Evolutionary conservation across 2,888 invertebrate species (phyloP).

Genomic region (Luperina testacea): DNA sequence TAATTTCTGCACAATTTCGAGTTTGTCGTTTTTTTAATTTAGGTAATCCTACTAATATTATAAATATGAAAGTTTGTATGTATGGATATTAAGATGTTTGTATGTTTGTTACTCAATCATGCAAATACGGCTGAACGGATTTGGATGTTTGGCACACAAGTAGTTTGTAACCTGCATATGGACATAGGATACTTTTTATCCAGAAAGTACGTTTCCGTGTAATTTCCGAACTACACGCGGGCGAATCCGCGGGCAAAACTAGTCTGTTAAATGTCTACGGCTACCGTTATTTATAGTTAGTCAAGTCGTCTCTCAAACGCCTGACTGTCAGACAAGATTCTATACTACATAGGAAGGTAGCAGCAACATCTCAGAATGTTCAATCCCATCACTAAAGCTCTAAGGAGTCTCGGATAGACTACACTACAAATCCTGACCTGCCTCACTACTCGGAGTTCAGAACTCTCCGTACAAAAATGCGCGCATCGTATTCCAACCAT

Average conservation of each 20-base stretch:
- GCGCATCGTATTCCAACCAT: constrained; percentile 69
- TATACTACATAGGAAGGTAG: neutral
- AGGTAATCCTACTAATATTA: too few species aligned
- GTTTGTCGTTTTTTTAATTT: neutral
- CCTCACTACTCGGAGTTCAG: constrained; percentile 65
- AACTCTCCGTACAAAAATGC: constrained; percentile 72
- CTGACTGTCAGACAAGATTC: neutral
- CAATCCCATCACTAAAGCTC: constrained; percentile 46
- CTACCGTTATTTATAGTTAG: neutral
- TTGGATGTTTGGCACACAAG: too few species aligned
- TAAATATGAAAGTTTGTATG: too few species aligned
- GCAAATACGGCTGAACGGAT: too few species aligned
- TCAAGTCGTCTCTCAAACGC: neutral
- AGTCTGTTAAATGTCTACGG: too few species aligned
- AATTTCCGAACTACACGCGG: too few species aligned
- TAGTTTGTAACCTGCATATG: too few species aligned
- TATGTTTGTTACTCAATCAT: too few species aligned
- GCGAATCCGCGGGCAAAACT: too few species aligned
- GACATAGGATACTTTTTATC: too few species aligned
- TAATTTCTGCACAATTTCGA: neutral
- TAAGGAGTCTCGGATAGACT: constrained; percentile 62
- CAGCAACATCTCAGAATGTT: neutral
- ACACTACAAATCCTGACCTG: constrained; percentile 73
- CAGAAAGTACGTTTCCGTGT: too few species aligned
- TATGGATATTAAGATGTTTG: too few species aligned